Evolutionary conservation across 2,888 invertebrate species (phyloP).

Genomic region (Colostygia pectinataria): DNA sequence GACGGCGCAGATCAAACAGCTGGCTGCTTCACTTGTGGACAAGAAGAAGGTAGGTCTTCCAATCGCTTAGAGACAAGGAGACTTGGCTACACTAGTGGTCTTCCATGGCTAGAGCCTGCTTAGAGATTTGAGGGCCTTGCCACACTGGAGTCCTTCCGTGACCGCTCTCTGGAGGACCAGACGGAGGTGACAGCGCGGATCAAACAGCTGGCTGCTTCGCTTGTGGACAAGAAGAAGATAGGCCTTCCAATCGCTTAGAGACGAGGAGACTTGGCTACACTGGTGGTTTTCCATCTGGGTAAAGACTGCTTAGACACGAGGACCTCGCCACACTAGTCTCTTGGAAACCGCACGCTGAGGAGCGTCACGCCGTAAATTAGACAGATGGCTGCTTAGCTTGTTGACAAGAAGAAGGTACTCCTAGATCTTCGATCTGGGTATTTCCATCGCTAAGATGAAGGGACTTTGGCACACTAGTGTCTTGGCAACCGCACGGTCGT

Average conservation of each 20-base stretch:
- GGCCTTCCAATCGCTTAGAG: too few species aligned
- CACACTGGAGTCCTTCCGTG: conserved; percentile 72
- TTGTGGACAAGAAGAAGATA: conserved; percentile 72
- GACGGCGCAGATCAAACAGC: conserved; percentile 81
- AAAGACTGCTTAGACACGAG: too few species aligned
- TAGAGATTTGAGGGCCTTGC: conserved; percentile 86
- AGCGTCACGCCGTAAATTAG: conserved; percentile 82
- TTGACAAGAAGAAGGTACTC: conserved; percentile 67
- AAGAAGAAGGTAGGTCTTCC: conserved; percentile 48
- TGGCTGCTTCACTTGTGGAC: conserved; percentile 83
- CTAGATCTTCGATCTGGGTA: too few species aligned
- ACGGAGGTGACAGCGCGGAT: conserved; percentile 81
- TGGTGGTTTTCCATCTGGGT: too few species aligned
- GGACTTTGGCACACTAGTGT: too few species aligned
- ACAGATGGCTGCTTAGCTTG: conserved; percentile 83
- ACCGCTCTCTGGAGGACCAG: conserved; percentile 84
- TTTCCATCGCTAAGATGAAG: too few species aligned
- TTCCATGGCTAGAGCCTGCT: too few species aligned
- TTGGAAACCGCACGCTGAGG: conserved; percentile 84
- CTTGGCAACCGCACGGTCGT: too few species aligned
- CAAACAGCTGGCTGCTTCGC: conserved; percentile 83
- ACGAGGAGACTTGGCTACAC: too few species aligned
- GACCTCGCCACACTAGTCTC: conserved; percentile 80
- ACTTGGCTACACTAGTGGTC: too few species aligned
- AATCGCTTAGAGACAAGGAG: too few species aligned